These are phyloP conservation scores for Scopus umbretta DNA, from an alignment of 2,113 vertebrate species.

Conservation along the genomic window DNA sequence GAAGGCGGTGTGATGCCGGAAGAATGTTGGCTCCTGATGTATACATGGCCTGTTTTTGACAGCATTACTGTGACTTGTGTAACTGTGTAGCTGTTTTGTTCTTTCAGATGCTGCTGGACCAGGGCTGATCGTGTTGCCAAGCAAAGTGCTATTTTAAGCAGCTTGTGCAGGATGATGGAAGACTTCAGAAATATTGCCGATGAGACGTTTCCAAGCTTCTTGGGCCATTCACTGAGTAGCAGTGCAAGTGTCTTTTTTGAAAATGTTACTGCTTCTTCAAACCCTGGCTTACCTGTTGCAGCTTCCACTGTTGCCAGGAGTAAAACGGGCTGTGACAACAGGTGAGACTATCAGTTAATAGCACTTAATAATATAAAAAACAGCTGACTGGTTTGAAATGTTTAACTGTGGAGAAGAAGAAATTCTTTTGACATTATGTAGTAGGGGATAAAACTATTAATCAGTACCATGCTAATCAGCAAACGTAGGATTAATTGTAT, in stretches of 20 bases:
- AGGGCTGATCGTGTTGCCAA: neutral
- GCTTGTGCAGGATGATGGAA: constrained; percentile 71
- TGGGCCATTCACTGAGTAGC: constrained; percentile 76
- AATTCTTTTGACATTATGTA: neutral
- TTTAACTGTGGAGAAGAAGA: neutral
- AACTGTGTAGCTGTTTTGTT: neutral
- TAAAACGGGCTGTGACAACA: constrained; percentile 71
- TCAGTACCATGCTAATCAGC: neutral
- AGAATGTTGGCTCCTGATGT: accelerated
- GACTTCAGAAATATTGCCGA: constrained; percentile 83
- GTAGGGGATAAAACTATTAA: neutral
- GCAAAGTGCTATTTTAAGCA: neutral
- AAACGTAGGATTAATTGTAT: neutral
- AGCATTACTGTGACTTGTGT: neutral
- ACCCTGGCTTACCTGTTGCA: constrained; percentile 88
- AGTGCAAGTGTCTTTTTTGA: constrained; percentile 71
- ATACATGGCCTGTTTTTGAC: neutral
- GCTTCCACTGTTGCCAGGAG: constrained; percentile 89
- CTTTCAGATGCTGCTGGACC: constrained; percentile 16
- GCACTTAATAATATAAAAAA: neutral
- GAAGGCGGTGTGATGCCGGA: neutral
- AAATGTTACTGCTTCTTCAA: constrained; percentile 85
- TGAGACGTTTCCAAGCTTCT: constrained; percentile 87
- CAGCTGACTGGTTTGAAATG: neutral
- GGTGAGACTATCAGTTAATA: constrained; percentile 69